phyloP scores from a whole-genome alignment of 1,140 invertebrate genomes.

The Aphidius gifuensis region DNA sequence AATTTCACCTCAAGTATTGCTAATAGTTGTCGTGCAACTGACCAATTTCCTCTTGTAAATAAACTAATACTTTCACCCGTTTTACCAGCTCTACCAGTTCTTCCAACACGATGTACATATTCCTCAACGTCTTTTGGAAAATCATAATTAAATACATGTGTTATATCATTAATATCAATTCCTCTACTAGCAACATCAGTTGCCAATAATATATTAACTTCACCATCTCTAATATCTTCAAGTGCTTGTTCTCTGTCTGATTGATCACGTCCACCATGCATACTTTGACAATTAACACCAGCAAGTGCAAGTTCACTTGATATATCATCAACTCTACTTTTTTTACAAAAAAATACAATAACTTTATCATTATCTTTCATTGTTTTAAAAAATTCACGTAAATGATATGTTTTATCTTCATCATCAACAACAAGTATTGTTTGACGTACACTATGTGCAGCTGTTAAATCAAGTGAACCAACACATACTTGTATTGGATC shows the following conservation, averaged over 20 bases:
- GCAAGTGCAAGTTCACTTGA: slow-evolving; percentile 71
- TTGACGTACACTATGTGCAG: slow-evolving; percentile 80
- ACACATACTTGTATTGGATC: slow-evolving; percentile 87
- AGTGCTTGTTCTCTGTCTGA: slow-evolving; percentile 81
- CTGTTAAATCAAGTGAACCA: slow-evolving; percentile 80
- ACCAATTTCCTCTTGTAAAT: slow-evolving; percentile 78
- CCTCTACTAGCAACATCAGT: slow-evolving; percentile 93
- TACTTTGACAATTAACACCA: slow-evolving; percentile 68
- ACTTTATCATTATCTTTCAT: slow-evolving; percentile 75
- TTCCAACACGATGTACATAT: slow-evolving; percentile 84
- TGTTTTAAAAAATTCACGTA: slow-evolving; percentile 59
- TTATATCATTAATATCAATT: slow-evolving; percentile 88
- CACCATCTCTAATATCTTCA: slow-evolving; percentile 73
- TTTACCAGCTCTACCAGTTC: slow-evolving; percentile 83
- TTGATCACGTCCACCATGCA: slow-evolving; percentile 89
- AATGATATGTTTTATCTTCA: slow-evolving; percentile 64
- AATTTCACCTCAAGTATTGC: slow-evolving; percentile 63
- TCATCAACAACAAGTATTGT: slow-evolving; percentile 69
- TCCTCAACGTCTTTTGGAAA: slow-evolving; percentile 89
- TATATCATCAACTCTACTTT: slow-evolving; percentile 76
- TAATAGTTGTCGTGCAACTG: slow-evolving; percentile 76
- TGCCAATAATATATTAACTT: slow-evolving; percentile 79
- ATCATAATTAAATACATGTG: slow-evolving; percentile 84
- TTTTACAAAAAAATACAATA: slow-evolving; percentile 86
- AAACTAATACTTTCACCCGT: slow-evolving; percentile 78